A percentile compares a stretch with the other conserved stretches of the same genome.
phyloP scores from a whole-genome alignment of 92 coral and sea anemone genomes.

The Porites cylindrica region DNA sequence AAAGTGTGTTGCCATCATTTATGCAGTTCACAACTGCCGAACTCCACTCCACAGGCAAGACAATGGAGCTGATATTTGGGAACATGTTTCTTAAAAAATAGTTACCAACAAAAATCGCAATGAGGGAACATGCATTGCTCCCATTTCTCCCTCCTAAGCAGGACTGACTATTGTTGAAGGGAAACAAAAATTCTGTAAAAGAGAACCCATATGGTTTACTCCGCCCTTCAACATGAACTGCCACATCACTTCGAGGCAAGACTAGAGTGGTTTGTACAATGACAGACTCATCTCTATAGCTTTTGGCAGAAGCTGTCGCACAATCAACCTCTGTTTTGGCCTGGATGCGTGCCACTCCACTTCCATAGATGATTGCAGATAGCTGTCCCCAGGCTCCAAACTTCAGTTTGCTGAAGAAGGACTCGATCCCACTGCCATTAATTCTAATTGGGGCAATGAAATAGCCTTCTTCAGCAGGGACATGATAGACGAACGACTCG shows the following conservation, averaged over 20 bases:
- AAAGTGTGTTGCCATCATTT: not conserved
- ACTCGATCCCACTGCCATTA: conserved; percentile 48
- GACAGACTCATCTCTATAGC: not conserved
- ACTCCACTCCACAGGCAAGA: not conserved
- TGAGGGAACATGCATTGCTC: not conserved
- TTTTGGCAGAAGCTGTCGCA: conserved; percentile 2
- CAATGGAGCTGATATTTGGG: not conserved
- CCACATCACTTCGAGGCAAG: not conserved
- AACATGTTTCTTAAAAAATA: not conserved
- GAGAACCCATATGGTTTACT: not conserved
- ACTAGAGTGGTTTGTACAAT: not conserved
- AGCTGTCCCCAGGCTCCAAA: conserved; percentile 52
- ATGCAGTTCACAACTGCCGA: not conserved
- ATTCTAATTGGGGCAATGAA: conserved; percentile 44
- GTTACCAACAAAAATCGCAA: not conserved
- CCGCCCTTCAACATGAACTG: not conserved
- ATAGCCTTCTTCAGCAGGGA: not conserved
- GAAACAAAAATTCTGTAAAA: not conserved
- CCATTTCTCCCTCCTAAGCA: not conserved
- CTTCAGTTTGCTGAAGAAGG: conserved; percentile 28
- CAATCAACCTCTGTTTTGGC: not conserved
- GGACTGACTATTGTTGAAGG: not conserved
- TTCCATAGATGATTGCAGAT: conserved; percentile 30
- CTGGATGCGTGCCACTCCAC: conserved; percentile 21
- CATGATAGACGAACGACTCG: conserved; percentile 19